Evolutionary conservation across 2,113 vertebrate genomes (phyloP), one percentile per base, ranked within the genome.

Genomic region (Malurus alboscapulatus): DNA sequence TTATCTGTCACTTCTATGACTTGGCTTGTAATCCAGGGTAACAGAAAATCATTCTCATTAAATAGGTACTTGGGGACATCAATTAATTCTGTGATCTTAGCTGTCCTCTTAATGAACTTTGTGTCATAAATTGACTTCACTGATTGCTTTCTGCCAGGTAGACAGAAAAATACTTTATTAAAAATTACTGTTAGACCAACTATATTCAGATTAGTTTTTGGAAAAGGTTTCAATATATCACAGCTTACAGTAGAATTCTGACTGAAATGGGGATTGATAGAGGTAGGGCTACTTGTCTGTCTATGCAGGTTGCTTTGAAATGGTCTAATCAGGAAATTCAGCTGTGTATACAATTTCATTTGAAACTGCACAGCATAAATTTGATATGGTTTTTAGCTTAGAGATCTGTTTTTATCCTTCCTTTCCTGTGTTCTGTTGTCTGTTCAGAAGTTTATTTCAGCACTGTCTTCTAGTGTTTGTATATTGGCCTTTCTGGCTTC

Each of bases 31-130:
- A 96, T 95, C 72, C 87, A 92, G 74, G 75, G 65, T 91, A 96
- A 89, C 96, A 96, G 97, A 95, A 97, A 97, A 97, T 98, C 94
- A 94, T 97, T 97, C 94, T 94, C 91, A 94, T 97, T 97, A 97
- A 97, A 94, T 75, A 92, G 84, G 79, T 94, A 84, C 81, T 93
- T 18, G 57, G 88, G 89, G 88, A 58, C 87, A 93, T 94, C 94
- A 97, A 95, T 96, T 95, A 97, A 96, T 96, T 93, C 87, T 96
- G 86, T 94, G 92, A 91, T 96, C 90, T 86, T 93, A 42, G 79
- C 84, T 96, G 57, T 95, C 89, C 55, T 91, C 63, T 87, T 97
- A 96, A 97, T 97, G 95, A 97, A 96, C 88, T 95, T 90, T 42
- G n/a, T 94, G 79, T 94, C 93, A 94, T 95, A 96, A 96, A 96